Conservation (phyloP, 2,113 vertebrate species). For the Delphinapterus leucas region DNA sequence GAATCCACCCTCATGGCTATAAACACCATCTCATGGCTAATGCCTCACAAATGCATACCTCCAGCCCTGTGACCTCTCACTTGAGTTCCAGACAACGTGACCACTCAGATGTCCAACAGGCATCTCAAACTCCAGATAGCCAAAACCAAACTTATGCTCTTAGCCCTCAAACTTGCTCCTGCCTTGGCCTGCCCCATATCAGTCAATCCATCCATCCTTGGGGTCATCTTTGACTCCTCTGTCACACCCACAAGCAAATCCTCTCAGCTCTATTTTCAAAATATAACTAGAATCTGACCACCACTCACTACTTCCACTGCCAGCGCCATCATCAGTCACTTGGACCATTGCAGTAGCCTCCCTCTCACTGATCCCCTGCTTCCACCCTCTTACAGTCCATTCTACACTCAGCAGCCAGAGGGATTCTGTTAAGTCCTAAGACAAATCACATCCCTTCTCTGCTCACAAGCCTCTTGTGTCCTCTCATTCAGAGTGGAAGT, state of each 20-base stretch:
- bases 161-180: background rate
- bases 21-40: background rate
- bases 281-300: background rate
- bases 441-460: background rate
- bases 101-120: slow-evolving; percentile 1
- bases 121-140: slow-evolving; percentile 2
- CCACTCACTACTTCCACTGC: background rate
- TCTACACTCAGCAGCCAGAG: background rate
- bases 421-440: background rate
- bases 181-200: background rate
- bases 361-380: background rate
- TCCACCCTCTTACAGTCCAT: background rate
- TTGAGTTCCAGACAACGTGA: background rate
- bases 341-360: background rate
- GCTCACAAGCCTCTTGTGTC: background rate
- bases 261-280: background rate
- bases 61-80: background rate
- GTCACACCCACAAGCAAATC: background rate
- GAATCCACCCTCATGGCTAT: background rate
- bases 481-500: background rate
- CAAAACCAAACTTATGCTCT: background rate
- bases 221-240: slow-evolving; percentile 3
- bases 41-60: background rate
- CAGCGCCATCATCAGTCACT: background rate
- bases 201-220: background rate